Conservation (phyloP, 2,888 invertebrate species). For the Dicyrtoma fusca region DNA sequence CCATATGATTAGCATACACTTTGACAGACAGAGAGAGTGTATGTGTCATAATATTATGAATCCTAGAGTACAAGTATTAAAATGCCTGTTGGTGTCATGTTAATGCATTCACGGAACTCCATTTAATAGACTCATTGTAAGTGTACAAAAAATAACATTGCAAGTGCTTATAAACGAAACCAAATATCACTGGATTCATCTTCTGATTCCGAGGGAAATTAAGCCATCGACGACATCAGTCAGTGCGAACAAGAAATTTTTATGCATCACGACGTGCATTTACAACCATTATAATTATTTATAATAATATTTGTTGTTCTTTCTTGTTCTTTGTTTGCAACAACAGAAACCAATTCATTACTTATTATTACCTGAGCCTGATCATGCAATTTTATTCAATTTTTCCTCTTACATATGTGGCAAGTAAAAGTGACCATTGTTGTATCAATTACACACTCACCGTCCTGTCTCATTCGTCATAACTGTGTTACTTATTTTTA, state of each 20-base stretch:
- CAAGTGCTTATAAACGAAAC: conserved; percentile 16
- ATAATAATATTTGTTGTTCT: too few species aligned
- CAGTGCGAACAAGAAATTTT: conserved; percentile 10
- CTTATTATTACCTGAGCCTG: conserved; percentile 22
- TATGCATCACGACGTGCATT: not conserved
- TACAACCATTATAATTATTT: too few species aligned
- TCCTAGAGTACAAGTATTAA: too few species aligned
- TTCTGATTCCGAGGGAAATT: conserved; percentile 24
- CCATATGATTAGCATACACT: too few species aligned
- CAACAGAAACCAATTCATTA: conserved; percentile 1
- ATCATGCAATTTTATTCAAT: conserved; percentile 9
- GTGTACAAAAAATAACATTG: conserved; percentile 23
- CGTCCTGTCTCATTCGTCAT: not conserved
- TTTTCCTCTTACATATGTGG: conserved; percentile 9
- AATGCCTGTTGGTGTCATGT: not conserved
- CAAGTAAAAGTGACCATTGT: conserved; percentile 25
- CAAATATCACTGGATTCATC: conserved; percentile 2
- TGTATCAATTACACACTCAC: conserved; percentile 4
- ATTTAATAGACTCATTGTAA: conserved; percentile 30
- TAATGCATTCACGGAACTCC: conserved; percentile 19
- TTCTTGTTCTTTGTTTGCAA: conserved; percentile 9
- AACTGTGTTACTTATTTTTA: not conserved
- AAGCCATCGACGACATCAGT: conserved; percentile 22
- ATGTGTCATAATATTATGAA: too few species aligned
- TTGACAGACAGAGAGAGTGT: too few species aligned